Evolutionary conservation across 2,888 invertebrate species (phyloP).

Genomic region (Amitus sp.): DNA sequence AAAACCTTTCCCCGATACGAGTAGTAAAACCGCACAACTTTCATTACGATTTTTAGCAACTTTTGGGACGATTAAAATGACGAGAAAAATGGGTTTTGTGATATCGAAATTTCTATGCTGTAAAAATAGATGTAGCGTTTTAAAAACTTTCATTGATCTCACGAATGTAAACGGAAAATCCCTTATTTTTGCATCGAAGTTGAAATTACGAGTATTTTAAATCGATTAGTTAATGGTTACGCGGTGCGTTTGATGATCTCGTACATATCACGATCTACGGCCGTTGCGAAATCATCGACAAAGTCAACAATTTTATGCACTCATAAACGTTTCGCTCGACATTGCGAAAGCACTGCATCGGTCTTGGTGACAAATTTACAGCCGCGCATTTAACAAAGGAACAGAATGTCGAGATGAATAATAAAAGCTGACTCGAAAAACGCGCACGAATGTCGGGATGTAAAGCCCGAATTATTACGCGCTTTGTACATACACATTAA

Average conservation of each 20-base stretch:
- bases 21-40: neutral
- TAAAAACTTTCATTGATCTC: too few relatives aligned
- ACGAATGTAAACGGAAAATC: too few relatives aligned
- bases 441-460: conserved; percentile 1
- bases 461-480: conserved; percentile 1
- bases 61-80: too few relatives aligned
- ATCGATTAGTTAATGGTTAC: neutral
- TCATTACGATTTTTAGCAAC: too few relatives aligned
- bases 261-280: neutral
- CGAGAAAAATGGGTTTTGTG: neutral
- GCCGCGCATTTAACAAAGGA: conserved; percentile 1
- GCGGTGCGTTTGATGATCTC: neutral
- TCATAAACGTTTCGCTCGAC: too few relatives aligned
- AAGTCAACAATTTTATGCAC: neutral
- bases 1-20: neutral
- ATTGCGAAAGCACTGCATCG: neutral
- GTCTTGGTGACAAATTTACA: neutral
- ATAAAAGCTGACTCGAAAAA: neutral
- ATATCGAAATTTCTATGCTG: neutral
- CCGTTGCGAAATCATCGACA: neutral
- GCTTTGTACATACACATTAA: conserved; percentile 1
- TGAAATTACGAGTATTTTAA: neutral
- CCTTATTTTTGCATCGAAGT: too few relatives aligned
- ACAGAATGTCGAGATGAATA: neutral
- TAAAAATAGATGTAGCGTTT: too few relatives aligned